Conservation (phyloP, 2,888 invertebrate genomes). For the Acanthacorydalis orientalis region DNA sequence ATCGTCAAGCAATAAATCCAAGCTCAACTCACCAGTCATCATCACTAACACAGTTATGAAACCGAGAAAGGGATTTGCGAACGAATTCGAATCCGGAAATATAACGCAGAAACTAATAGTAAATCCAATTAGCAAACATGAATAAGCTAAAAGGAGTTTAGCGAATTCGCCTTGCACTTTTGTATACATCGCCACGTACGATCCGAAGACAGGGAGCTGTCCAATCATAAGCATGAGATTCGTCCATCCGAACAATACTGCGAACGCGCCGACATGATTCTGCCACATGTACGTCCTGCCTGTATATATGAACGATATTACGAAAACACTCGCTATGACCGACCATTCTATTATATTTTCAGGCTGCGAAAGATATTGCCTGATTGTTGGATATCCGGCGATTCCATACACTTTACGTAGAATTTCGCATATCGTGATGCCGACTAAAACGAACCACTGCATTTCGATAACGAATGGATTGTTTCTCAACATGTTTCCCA, state of each 20-base stretch:
- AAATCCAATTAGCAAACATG: conserved; percentile 69
- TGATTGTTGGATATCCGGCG: conserved; percentile 64
- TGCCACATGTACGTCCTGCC: conserved; percentile 67
- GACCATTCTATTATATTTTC: conserved; percentile 82
- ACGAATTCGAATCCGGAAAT: conserved; percentile 66
- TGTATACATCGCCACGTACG: conserved; percentile 83
- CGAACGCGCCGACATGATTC: conserved; percentile 73
- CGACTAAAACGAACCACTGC: conserved; percentile 69
- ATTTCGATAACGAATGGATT: conserved; percentile 64
- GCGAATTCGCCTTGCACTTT: conserved; percentile 77
- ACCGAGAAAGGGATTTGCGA: conserved; percentile 70
- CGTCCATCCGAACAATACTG: conserved; percentile 73
- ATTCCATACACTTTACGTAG: conserved; percentile 66
- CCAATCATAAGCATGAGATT: conserved; percentile 86
- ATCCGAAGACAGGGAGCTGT: conserved; percentile 72
- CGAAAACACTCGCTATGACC: conserved; percentile 67
- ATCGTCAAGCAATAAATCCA: conserved; percentile 58
- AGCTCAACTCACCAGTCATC: conserved; percentile 77
- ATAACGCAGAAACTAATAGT: conserved; percentile 79
- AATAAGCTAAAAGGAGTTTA: conserved; percentile 70
- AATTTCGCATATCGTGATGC: conserved; percentile 64
- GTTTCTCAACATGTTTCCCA: conserved; percentile 55
- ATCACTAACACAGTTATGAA: conserved; percentile 72
- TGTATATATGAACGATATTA: conserved; percentile 67
- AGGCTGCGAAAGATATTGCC: conserved; percentile 65